These are phyloP conservation scores for Hirtodrosophila histrioides DNA, from an alignment of 2,888 invertebrate species.

Conservation along the genomic window DNA sequence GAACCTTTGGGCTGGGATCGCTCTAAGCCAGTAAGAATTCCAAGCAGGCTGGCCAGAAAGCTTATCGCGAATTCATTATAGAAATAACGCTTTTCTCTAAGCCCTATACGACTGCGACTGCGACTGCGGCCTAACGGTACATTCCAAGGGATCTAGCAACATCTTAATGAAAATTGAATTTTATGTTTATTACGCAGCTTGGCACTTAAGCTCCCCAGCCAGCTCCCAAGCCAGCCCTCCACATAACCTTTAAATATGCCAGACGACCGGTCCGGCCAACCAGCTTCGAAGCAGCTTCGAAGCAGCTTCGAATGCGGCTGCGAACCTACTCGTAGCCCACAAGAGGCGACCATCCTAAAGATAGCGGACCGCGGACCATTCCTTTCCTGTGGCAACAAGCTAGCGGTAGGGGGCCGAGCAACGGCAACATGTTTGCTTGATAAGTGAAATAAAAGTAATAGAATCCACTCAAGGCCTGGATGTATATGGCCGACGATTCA, in stretches of 20 bases:
- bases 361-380: conserved; percentile 53
- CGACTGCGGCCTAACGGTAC: conserved; percentile 59
- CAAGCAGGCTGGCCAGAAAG: conserved; percentile 58
- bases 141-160: conserved; percentile 69
- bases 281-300: conserved; percentile 56
- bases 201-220: conserved; percentile 44
- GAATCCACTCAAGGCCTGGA: conserved; percentile 28
- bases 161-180: conserved; percentile 79
- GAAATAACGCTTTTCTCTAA: conserved; percentile 67
- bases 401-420: conserved; percentile 57
- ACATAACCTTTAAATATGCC: conserved; percentile 67
- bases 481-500: conserved; percentile 6
- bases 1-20: conserved; percentile 59
- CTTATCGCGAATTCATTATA: conserved; percentile 81
- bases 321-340: conserved; percentile 39
- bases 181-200: conserved; percentile 75
- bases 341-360: conserved; percentile 44
- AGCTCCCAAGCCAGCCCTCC: conserved; percentile 46
- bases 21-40: conserved; percentile 63
- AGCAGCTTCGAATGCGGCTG: conserved; percentile 43
- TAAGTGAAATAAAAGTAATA: conserved; percentile 77
- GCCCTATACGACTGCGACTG: conserved; percentile 45
- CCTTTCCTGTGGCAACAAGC: conserved; percentile 53
- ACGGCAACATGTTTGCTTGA: conserved; percentile 73
- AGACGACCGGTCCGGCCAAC: conserved; percentile 39